Conservation (phyloP, 1,140 invertebrate species). For the Drosophila yakuba region DNA sequence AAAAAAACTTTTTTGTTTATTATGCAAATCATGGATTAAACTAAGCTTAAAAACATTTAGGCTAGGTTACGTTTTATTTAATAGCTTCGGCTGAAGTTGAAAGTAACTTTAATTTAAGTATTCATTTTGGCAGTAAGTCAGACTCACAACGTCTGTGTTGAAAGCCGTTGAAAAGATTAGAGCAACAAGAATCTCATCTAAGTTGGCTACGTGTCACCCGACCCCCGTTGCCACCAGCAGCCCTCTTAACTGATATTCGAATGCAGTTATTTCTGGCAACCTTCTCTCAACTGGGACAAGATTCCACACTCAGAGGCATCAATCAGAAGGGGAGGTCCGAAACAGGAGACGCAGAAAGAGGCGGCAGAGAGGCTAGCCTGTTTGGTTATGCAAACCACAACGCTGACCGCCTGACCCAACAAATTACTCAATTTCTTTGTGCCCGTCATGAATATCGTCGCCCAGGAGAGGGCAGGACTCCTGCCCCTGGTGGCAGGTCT, state of each 20-base stretch:
- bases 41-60: no score
- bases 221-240: not conserved
- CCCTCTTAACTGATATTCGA: constrained; percentile 61
- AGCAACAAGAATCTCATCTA: constrained; percentile 21
- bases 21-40: no score
- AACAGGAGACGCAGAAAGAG: constrained; percentile 25
- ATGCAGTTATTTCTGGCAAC: constrained; percentile 50
- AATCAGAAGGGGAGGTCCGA: constrained; percentile 51
- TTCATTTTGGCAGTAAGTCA: not conserved
- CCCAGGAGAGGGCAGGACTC: not conserved
- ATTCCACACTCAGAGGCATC: constrained; percentile 59
- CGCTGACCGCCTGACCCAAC: constrained; percentile 80
- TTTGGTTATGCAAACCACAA: constrained; percentile 80
- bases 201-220: constrained; percentile 22
- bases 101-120: not conserved
- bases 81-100: not conserved
- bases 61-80: no score
- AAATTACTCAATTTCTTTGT: constrained; percentile 83
- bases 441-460: constrained; percentile 60
- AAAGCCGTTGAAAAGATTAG: constrained; percentile 32
- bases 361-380: constrained; percentile 44
- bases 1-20: no score
- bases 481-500: constrained; percentile 21
- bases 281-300: constrained; percentile 5
- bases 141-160: constrained; percentile 11